Base-by-base conservation (phyloP, 2,888 invertebrate species). In the Zaprionus obscuricornis region DNA sequence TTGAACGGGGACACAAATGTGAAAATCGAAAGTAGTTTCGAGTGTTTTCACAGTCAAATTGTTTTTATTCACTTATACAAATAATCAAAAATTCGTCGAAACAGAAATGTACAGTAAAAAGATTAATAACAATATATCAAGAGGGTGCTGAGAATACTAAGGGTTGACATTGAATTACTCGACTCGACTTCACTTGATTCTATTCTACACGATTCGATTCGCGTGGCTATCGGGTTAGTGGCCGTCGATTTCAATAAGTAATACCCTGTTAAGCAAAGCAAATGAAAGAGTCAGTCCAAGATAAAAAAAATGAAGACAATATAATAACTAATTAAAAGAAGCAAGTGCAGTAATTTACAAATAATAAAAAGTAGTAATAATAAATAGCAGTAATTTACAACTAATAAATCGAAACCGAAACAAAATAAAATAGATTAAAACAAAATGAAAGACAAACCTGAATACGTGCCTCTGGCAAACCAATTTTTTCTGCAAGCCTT, bases 401-500 rank as follows among this genome's bases (percentile, higher is more conserved):
- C 7, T 7, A 20, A 46, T 10, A 13, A 42, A 54, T 37, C 29
- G n/a, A n/a, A n/a, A n/a, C n/a, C n/a, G n/a, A n/a, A n/a, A n/a
- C n/a, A n/a, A n/a, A n/a, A n/a, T n/a, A n/a, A n/a, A n/a, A n/a
- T n/a, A n/a, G n/a, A n/a, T n/a, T n/a, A n/a, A n/a, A n/a, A n/a
- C n/a, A n/a, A 26, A 54, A 46, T 64, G 84, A 97, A 83, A 81
- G 92, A 94, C 94, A 89, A 89, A 89, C 98, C 93, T 98, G 98
- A 91, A 98, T 98, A 87, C 98, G 92, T 2, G 97, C 97, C 91
- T 98, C 98, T 0, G 97, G 97, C 39, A 98, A 92, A 24, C 96
- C 96, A 78, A 98, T 98, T 90, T 97, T 97, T 0, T 95, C 95
- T 0, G 98, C 98, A 45, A 98, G 92, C 88, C 97, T 92, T 89